Base-by-base conservation (phyloP, 2,888 invertebrate genomes). In the Xylocampa areola region DNA sequence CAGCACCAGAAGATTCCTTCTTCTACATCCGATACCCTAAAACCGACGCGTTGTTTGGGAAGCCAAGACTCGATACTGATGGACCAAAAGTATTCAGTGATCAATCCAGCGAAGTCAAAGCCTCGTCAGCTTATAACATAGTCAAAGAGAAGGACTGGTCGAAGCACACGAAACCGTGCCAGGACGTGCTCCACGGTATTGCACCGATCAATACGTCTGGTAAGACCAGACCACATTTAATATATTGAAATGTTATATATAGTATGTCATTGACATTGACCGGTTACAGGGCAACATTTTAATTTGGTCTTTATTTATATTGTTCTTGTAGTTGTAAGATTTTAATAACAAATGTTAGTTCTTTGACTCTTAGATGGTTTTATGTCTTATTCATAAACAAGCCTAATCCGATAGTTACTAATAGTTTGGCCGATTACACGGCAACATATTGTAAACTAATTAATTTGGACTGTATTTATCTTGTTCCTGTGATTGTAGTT, bases 1-100 rank as follows among this genome's bases (percentile, higher is more conserved):
- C 97, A 1, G 95, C 96, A 19, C 95, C 96, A 33, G 97, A 97
- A 85, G 97, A 97, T 79, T 96, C 95, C 84, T 96, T 96, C 85
- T 95, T 95, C 82, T 67, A 67, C 47, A 95, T 96, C 72, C 95
- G 96, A 44, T 96, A 96, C 82, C 95, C 95, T 10, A 94, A 88
- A 75, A 80, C 90, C 5, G 89, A 92, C 25, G 81, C 73, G n/a
- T 57, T 93, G 36, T 89, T 92, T 52, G 88, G 89, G 11, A 87
- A 88, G 53, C 58, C 82, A n/a, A 86, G 80, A 45, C 39, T 79
- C 5, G 80, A 82, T 40, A 78, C 83, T 27, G 86, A 86, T 8
- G 47, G 81, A 11, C 73, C 86, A 2, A 84, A 82, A 37, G 60
- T 84, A 32, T 59, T 83, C 43, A 68, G 60, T 7, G 89, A 88